Evolutionary conservation across 2,113 vertebrate genomes (phyloP), one percentile per base, ranked within the genome.

Genomic region (Lampris megalopsis): DNA sequence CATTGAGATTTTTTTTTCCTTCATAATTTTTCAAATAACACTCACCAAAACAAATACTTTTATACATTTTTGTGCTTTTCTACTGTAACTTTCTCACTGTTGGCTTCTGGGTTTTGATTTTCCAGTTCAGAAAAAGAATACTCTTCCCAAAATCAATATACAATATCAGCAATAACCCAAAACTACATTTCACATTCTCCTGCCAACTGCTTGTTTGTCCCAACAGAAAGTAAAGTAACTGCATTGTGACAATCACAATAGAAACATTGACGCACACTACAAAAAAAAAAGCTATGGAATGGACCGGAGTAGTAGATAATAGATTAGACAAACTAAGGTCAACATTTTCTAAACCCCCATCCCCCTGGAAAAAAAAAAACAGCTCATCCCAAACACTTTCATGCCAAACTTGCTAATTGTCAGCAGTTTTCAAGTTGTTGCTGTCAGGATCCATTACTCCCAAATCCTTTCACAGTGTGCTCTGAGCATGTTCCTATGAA

Each of bases 91-190:
- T 7, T 41, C 48, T 11, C 1, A 0, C 1, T 10, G 6, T 47
- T 38, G 47, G 56, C 13, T 45, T 35, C 66, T 36, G 10, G 8
- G 7, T 37, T 3, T 36, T 37, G n/a, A 9, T 35, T 38, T 60
- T 6, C 58, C 2, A 41, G 50, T 37, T 11, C 43, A 62, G 10
- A 65, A 35, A 58, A 45, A 69, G 35, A 37, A n/a, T 8, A 38
- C 5, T 49, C 10, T 79, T 45, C 73, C 50, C 73, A 50, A 69
- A 41, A 73, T 67, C 63, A 81, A 61, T 63, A 61, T 63, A 59
- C 2, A 58, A 73, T 40, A 24, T 71, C 74, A 59, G 74, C 8
- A 43, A 63, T 37, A 49, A 66, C 57, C 67, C 41, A 64, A 77
- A 24, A 66, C 67, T 43, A 9, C 11, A 9, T 42, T 63, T 59